Evolutionary conservation across 23 tunicate genomes (phyloP).

Genomic region (Ciona savignyi): DNA sequence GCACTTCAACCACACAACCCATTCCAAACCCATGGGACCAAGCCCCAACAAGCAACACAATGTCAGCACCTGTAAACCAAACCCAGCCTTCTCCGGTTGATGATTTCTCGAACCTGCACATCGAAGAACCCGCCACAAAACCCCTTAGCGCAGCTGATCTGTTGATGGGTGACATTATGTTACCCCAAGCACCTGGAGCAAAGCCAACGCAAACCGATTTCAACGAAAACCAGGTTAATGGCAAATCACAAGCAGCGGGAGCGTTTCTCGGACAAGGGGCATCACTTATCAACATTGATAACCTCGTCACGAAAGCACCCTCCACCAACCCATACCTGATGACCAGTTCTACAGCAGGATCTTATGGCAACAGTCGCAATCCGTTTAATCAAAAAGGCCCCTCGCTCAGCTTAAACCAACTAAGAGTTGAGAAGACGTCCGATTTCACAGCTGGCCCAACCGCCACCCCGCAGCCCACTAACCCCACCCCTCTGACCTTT

Average conservation of each 20-base stretch:
- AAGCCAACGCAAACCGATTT: neutral
- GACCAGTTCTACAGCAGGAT: neutral
- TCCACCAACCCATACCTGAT: constrained; percentile 34
- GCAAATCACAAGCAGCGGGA: constrained; percentile 8
- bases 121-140: constrained; percentile 2
- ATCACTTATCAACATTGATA: constrained; percentile 60
- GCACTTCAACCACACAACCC: neutral
- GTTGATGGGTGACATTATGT: neutral
- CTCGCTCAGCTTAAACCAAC: constrained; percentile 45
- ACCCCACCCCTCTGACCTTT: neutral
- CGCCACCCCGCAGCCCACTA: neutral
- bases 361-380: constrained; percentile 35
- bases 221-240: constrained; percentile 13
- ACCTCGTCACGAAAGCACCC: constrained; percentile 26
- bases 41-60: neutral
- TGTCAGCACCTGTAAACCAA: neutral
- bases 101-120: constrained; percentile 26
- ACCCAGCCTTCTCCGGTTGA: constrained; percentile 18
- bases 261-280: constrained; percentile 62
- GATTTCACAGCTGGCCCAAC: neutral
- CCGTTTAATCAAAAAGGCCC: constrained; percentile 80
- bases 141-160: neutral
- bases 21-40: neutral
- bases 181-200: neutral
- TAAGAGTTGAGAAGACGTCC: constrained; percentile 13